Conservation (phyloP, 2,888 invertebrate species). For the Platynereis dumerilii region DNA sequence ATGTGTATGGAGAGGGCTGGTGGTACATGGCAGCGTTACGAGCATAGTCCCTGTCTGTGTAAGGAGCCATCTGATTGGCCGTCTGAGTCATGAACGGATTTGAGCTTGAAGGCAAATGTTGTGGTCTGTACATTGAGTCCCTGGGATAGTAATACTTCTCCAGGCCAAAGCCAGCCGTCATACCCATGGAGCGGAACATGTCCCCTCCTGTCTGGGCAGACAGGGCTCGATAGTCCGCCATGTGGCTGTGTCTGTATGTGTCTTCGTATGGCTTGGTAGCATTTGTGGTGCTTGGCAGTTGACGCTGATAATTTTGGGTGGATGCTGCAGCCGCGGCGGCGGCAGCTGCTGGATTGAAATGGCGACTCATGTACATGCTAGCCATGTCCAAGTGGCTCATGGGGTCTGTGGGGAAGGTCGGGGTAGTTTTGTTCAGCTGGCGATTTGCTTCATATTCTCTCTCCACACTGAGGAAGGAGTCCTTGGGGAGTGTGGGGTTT, state of each 20-base stretch:
- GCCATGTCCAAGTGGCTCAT: constrained; percentile 22
- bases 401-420: constrained; percentile 15
- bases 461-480: constrained; percentile 20
- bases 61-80: constrained; percentile 50
- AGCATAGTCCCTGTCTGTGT: constrained; percentile 51
- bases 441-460: constrained; percentile 21
- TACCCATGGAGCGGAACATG: constrained; percentile 47
- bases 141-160: constrained; percentile 58
- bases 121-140: constrained; percentile 57
- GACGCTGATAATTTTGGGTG: constrained; percentile 1
- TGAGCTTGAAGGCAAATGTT: constrained; percentile 51
- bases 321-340: constrained; percentile 6
- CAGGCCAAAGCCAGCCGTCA: constrained; percentile 53
- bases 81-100: constrained; percentile 55
- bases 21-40: constrained; percentile 45
- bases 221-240: constrained; percentile 53
- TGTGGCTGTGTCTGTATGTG: constrained; percentile 45
- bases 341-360: constrained; percentile 30
- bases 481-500: constrained; percentile 18
- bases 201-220: constrained; percentile 48
- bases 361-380: constrained; percentile 31
- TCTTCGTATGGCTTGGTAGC: constrained; percentile 57
- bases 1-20: constrained; percentile 55
- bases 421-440: constrained; percentile 13
- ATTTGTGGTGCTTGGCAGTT: constrained; percentile 16